Evolutionary conservation across 2,113 vertebrate genomes (phyloP).

Genomic region (Prolemur simus): DNA sequence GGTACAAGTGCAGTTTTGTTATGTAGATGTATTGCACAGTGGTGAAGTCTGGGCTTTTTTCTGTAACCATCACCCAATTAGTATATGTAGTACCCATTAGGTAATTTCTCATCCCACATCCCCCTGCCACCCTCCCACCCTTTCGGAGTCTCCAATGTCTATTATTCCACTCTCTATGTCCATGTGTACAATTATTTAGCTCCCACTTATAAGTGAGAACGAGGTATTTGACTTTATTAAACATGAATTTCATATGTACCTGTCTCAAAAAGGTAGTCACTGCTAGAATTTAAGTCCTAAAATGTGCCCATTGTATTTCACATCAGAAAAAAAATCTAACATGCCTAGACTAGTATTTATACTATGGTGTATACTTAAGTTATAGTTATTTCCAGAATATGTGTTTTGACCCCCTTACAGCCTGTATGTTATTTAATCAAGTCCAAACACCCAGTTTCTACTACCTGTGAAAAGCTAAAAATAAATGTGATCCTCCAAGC

Average conservation of each 20-base stretch:
- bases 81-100: too few species aligned
- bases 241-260: conserved; percentile 2
- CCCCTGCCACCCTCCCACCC: too few species aligned
- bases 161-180: too few species aligned
- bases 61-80: too few species aligned
- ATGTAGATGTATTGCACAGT: too few species aligned
- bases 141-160: too few species aligned
- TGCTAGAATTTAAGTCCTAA: conserved; percentile 42
- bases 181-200: too few species aligned
- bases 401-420: neutral
- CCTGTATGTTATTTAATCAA: conserved; percentile 39
- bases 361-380: conserved; percentile 7
- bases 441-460: conserved; percentile 40
- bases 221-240: neutral
- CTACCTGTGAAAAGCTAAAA: conserved; percentile 45
- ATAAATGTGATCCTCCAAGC: neutral
- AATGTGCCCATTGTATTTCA: conserved; percentile 27
- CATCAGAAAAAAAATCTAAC: neutral
- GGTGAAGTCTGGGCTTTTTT: too few species aligned
- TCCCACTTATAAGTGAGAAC: too few species aligned
- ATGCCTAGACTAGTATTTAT: neutral
- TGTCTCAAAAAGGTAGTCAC: conserved; percentile 9
- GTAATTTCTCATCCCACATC: too few species aligned
- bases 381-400: conserved; percentile 36
- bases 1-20: too few species aligned